Conservation (phyloP, 2,888 invertebrate genomes). For the Euproctis similis region DNA sequence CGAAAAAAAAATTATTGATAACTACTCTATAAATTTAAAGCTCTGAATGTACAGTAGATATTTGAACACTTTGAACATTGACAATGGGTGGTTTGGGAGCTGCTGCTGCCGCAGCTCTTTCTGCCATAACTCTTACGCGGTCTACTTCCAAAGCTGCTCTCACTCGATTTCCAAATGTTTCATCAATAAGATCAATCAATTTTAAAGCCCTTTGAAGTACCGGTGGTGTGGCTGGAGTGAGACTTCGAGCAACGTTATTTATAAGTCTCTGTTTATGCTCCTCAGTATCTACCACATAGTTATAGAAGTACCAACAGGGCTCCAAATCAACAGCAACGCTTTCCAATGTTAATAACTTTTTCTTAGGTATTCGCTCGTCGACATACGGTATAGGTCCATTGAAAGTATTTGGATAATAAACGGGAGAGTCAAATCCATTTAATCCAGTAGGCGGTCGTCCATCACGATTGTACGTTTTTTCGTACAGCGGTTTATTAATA, state of each 20-base stretch:
- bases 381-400: conserved; percentile 33
- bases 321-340: conserved; percentile 11
- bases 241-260: conserved; percentile 2
- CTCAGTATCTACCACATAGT: conserved; percentile 9
- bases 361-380: conserved; percentile 17
- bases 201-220: conserved; percentile 81
- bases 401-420: conserved; percentile 35
- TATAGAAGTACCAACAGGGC: conserved; percentile 11
- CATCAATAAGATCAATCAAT: conserved; percentile 83
- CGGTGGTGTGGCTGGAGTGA: conserved; percentile 8
- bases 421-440: conserved; percentile 29
- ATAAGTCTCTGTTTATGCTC: conserved; percentile 13
- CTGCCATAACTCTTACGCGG: background rate
- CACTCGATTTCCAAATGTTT: conserved; percentile 81
- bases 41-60: background rate
- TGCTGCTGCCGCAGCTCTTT: background rate
- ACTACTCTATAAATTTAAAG: background rate
- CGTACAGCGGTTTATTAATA: conserved; percentile 28
- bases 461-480: conserved; percentile 28
- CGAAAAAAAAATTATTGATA: background rate
- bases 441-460: conserved; percentile 25
- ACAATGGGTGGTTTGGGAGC: background rate
- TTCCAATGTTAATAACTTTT: conserved; percentile 5
- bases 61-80: background rate
- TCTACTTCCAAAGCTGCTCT: conserved; percentile 26